Evolutionary conservation across 2,888 invertebrate species (phyloP).

Genomic region (Andrena bucephala): DNA sequence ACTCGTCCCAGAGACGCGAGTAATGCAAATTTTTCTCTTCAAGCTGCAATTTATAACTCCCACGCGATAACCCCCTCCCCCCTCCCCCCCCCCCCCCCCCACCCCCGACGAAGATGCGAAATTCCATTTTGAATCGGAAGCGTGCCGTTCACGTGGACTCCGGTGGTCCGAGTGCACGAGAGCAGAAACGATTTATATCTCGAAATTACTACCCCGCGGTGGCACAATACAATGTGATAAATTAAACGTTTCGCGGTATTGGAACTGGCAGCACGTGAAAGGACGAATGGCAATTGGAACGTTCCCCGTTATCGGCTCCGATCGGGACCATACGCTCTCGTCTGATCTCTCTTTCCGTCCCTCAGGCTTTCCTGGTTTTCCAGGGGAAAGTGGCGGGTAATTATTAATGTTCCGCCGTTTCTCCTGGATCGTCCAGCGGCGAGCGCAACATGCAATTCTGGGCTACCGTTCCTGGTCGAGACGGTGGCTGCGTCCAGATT

Average conservation of each 20-base stretch:
- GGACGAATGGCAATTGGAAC: slow-evolving; percentile 60
- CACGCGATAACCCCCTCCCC: slow-evolving; percentile 21
- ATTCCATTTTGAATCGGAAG: slow-evolving; percentile 11
- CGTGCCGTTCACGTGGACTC: slow-evolving; percentile 40
- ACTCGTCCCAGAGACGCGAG: slow-evolving; percentile 20
- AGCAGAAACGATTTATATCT: slow-evolving; percentile 61
- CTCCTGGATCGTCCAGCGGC: slow-evolving; percentile 26
- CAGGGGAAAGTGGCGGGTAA: slow-evolving; percentile 54
- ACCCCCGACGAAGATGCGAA: background rate
- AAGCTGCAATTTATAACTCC: slow-evolving; percentile 42
- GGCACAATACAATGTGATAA: slow-evolving; percentile 50
- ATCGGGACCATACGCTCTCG: slow-evolving; percentile 40
- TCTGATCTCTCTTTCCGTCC: slow-evolving; percentile 24
- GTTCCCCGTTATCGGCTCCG: slow-evolving; percentile 49
- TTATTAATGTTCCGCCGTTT: slow-evolving; percentile 55
- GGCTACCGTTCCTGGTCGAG: slow-evolving; percentile 36
- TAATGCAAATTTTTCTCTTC: slow-evolving; percentile 66
- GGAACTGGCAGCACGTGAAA: slow-evolving; percentile 43
- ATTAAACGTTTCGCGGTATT: slow-evolving; percentile 48
- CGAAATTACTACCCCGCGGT: slow-evolving; percentile 54
- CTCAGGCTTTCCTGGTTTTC: slow-evolving; percentile 60
- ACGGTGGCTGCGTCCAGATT: slow-evolving; percentile 28
- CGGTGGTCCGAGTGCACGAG: slow-evolving; percentile 18
- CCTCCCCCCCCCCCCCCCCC: no score
- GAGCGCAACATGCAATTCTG: slow-evolving; percentile 38